Evolutionary conservation across 1,140 invertebrate genomes (phyloP).

Genomic region (Euura lappo): DNA sequence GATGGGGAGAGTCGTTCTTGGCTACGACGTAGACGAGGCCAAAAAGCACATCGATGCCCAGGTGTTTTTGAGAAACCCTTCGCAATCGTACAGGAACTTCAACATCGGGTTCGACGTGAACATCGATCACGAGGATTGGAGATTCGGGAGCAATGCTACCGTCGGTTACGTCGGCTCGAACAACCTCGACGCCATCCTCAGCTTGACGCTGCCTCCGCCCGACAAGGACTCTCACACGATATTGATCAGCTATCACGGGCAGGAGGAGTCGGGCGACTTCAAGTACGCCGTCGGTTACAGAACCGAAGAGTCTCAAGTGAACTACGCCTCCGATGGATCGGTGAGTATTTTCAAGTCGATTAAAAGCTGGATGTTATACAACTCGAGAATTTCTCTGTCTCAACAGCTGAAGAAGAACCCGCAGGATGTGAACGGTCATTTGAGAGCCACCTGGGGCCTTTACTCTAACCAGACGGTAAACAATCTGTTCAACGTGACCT

Average conservation of each 20-base stretch:
- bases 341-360: constrained; percentile 29
- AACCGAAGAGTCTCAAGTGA: constrained; percentile 55
- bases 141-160: constrained; percentile 65
- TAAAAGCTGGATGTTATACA: no score
- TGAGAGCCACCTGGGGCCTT: constrained; percentile 58
- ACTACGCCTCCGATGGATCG: constrained; percentile 54
- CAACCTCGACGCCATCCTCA: constrained; percentile 60
- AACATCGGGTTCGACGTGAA: constrained; percentile 62
- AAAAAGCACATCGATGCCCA: constrained; percentile 58
- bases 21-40: constrained; percentile 38
- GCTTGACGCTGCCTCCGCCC: constrained; percentile 67
- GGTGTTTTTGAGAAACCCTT: constrained; percentile 63
- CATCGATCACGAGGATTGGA: constrained; percentile 61
- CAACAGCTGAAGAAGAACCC: constrained; percentile 24
- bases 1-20: constrained; percentile 34
- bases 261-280: constrained; percentile 44
- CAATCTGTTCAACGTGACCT: constrained; percentile 58
- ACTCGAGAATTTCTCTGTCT: neutral
- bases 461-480: constrained; percentile 42
- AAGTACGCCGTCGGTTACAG: constrained; percentile 59
- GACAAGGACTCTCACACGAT: constrained; percentile 68
- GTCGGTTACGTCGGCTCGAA: constrained; percentile 56
- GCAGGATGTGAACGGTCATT: constrained; percentile 55
- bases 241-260: constrained; percentile 57
- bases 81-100: constrained; percentile 55